phyloP scores from a whole-genome alignment of 2,113 vertebrate species.

The Diglossa brunneiventris region DNA sequence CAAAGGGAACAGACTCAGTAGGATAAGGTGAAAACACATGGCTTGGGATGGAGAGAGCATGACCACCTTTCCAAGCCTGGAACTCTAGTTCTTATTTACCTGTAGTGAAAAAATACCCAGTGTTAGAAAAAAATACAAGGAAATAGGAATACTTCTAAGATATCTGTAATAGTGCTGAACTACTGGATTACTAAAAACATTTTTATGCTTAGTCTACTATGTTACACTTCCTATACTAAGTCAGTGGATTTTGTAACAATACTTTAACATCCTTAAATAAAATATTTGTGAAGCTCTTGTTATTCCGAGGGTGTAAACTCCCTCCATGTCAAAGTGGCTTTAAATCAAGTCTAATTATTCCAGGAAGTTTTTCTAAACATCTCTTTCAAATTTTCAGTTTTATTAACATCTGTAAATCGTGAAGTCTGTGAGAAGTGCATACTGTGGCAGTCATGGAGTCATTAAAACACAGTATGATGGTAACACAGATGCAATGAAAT shows the following conservation, averaged over 20 bases:
- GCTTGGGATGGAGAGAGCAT: background rate
- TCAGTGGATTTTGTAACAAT: background rate
- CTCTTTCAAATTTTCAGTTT: background rate
- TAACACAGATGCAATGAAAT: background rate
- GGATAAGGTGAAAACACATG: background rate
- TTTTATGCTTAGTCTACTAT: background rate
- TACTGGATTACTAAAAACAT: background rate
- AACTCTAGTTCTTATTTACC: background rate
- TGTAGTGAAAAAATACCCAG: background rate
- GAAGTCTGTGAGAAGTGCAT: background rate
- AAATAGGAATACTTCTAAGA: background rate
- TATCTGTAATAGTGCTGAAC: background rate
- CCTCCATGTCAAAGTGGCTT: background rate
- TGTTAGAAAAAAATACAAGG: background rate
- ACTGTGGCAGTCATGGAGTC: background rate
- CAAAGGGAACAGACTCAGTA: background rate
- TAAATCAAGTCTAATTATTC: background rate
- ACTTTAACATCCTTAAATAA: background rate
- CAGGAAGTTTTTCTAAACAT: background rate
- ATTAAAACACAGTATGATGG: background rate
- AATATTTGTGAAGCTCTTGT: background rate
- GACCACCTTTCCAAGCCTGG: background rate
- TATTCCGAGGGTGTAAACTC: background rate
- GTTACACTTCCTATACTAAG: background rate
- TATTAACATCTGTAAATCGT: background rate